These are phyloP conservation scores for Synaphobranchus kaupii DNA, from an alignment of 2,797 vertebrate species.

Conservation along the genomic window DNA sequence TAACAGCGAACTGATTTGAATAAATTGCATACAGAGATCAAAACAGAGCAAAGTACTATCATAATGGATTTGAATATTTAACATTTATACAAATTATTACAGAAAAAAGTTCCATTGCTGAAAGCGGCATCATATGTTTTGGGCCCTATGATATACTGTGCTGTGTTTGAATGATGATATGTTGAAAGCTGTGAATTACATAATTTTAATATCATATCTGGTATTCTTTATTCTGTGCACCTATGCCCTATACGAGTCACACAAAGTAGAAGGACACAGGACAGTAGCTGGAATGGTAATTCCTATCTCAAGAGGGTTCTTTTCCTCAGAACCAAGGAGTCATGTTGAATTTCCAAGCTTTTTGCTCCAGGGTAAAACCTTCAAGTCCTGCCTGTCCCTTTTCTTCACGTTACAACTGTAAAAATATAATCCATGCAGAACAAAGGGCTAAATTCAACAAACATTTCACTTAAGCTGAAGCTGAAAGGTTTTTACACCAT, in stretches of 20 bases:
- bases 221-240: neutral
- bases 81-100: constrained; percentile 1
- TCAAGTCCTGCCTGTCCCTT: neutral
- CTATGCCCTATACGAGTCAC: neutral
- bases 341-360: neutral
- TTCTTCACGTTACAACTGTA: neutral
- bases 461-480: neutral
- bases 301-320: neutral
- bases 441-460: neutral
- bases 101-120: neutral
- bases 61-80: constrained; percentile 1
- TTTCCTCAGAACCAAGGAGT: neutral
- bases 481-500: neutral
- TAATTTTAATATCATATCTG: neutral
- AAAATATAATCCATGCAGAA: constrained; percentile 5
- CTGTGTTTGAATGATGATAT: neutral
- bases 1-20: neutral
- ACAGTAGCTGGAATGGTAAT: neutral
- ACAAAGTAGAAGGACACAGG: neutral
- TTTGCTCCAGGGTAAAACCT: neutral
- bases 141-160: neutral
- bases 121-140: neutral
- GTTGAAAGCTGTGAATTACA: neutral
- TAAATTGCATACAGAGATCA: neutral
- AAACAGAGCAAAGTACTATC: neutral